Percentiles rank a stretch among this genome's conserved stretches.
Conservation (phyloP, 2,888 invertebrate species). For the Aphrophora alni region DNA sequence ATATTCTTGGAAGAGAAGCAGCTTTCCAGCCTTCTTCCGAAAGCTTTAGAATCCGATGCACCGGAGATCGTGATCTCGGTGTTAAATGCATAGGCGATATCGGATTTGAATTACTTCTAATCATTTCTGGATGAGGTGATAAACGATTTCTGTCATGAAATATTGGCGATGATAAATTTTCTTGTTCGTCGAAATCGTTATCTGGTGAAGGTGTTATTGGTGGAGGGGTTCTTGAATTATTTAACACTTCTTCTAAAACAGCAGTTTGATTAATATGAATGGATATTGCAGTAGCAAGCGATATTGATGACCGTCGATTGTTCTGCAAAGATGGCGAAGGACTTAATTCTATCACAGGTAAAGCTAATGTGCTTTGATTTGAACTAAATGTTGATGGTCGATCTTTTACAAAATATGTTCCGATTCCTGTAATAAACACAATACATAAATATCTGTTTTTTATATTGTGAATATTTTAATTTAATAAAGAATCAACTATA, state of each 20-base stretch:
- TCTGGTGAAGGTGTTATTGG: slow-evolving; percentile 22
- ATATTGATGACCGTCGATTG: slow-evolving; percentile 43
- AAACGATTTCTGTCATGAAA: slow-evolving; percentile 18
- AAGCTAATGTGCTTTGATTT: slow-evolving; percentile 10
- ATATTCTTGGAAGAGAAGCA: slow-evolving; percentile 81
- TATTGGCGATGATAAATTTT: not conserved
- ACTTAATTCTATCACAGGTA: slow-evolving; percentile 11
- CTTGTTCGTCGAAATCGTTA: not conserved
- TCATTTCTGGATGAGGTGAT: slow-evolving; percentile 19
- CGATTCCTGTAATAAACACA: slow-evolving; percentile 66
- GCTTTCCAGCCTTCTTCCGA: slow-evolving; percentile 60
- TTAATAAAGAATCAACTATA: too few species aligned
- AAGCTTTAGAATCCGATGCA: not conserved
- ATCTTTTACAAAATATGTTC: slow-evolving; percentile 86
- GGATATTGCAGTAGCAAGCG: slow-evolving; percentile 54
- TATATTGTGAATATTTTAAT: too few species aligned
- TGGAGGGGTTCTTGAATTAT: slow-evolving; percentile 25
- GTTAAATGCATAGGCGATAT: not conserved
- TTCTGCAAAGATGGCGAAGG: slow-evolving; percentile 20
- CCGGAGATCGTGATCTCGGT: slow-evolving; percentile 11
- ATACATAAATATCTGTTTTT: too few species aligned
- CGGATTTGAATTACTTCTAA: not conserved
- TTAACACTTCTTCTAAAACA: slow-evolving; percentile 33
- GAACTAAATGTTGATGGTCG: slow-evolving; percentile 59
- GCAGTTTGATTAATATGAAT: slow-evolving; percentile 37